Evolutionary conservation across 2,797 vertebrate genomes (phyloP), one percentile per base, ranked within the genome.

Genomic region (Clamator glandarius): DNA sequence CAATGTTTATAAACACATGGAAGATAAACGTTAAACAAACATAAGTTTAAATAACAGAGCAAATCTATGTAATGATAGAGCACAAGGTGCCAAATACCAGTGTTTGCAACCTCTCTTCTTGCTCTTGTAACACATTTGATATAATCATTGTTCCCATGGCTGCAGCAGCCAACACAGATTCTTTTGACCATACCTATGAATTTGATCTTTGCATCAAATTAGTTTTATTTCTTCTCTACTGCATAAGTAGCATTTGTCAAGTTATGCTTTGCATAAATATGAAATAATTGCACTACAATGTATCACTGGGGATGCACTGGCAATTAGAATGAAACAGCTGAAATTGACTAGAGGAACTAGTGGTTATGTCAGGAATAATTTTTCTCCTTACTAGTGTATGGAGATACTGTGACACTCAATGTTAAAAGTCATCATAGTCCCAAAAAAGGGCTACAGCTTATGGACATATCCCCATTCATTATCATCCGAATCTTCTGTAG

Each of bases 1-100:
- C 26, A 80, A 18, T 58, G 23, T 72, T 87, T 89, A 85, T 57
- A 92, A 95, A 87, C n/a, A 84, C 19, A 58, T 35, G 33, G 76
- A 89, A 91, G 29, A 93, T 33, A 77, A 92, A 92, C 33, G 17
- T 25, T 54, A 86, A 94, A 81, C 85, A 92, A 91, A 81, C 18
- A 0, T 48, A 59, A 57, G 25, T 92, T 74, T 61, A 83, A 84
- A 57, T 44, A 94, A 57, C 50, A 91, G 82, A 92, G 50, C 76
- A 92, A 83, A 78, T 41, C 68, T 58, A 19, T 48, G 85, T 87
- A 92, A 87, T 80, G 76, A 93, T 73, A 92, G 62, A 72, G 54
- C 33, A 61, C 12, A 66, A 68, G 29, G 70, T 75, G 69, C 46
- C 73, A 89, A 70, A 57, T 26, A 85, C 83, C 15, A 74, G 64